Evolutionary conservation across 2,113 vertebrate genomes (phyloP), one percentile per base, ranked within the genome.

Genomic region (Gallinago jamesoni): DNA sequence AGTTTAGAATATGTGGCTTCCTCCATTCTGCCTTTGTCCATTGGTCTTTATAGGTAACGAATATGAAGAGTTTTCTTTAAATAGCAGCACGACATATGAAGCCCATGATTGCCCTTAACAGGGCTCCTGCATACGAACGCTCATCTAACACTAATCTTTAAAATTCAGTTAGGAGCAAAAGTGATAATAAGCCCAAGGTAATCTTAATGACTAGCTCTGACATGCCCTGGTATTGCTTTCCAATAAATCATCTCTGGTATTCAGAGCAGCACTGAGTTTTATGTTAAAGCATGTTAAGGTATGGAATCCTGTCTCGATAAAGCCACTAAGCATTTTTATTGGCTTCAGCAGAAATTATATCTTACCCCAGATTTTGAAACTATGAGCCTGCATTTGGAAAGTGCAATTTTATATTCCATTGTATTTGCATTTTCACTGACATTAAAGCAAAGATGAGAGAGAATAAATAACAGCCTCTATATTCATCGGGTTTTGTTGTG

Each of bases 141-240:
- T 35, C 57, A 66, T 82, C 52, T 84, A 77, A 89, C 68, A 78
- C 25, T 84, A 56, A 76, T 89, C 76, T 90, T 93, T 89, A 81
- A 89, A 96, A 87, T 90, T 89, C 86, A 69, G 33, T 76, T 94
- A 72, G 45, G 31, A 82, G 60, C 37, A 89, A 89, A 70, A 75
- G 35, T 60, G 80, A 69, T 94, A 77, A 91, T 86, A 70, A 84
- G 45, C 28, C 53, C n/a, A 68, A 82, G 48, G 77, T 81, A 94
- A 79, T 94, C 80, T 56, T 94, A 66, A 66, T 77, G 73, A 81
- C 2, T 16, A 56, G 33, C 10, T 78, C 57, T 87, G 66, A 84
- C 73, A 57, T 81, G 66, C 45, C 39, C 77, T 82, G 45, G 10
- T 84, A 95, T 87, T 94, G 76, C 90, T 94, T 89, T 96, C 80